Conservation (phyloP, 2,888 invertebrate species). For the Patella caerulea region DNA sequence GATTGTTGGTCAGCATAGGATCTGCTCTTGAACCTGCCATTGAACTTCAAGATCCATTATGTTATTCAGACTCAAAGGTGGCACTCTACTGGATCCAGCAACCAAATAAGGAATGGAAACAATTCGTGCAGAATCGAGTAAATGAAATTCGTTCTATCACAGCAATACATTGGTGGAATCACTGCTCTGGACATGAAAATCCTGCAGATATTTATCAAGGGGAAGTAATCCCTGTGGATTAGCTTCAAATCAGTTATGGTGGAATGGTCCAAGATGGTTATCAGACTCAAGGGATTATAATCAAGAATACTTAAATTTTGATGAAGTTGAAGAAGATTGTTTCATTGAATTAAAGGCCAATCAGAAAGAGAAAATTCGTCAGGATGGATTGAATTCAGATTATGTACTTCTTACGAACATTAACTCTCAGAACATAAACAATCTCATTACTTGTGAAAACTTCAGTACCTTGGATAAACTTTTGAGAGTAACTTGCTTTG, state of each 20-base stretch:
- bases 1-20: neutral
- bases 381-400: no score
- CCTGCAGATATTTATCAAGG: no score
- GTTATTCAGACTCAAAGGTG: conserved; percentile 1
- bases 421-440: no score
- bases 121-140: conserved; percentile 1
- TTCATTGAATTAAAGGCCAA: no score
- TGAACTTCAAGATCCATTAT: neutral
- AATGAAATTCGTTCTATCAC: neutral
- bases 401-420: no score
- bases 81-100: conserved; percentile 6
- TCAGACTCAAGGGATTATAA: neutral
- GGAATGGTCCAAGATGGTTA: neutral
- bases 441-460: no score
- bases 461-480: no score
- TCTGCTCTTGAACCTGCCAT: neutral
- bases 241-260: neutral
- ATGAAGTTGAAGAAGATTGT: no score
- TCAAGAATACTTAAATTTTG: no score
- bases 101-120: neutral
- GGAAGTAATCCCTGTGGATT: conserved; percentile 3
- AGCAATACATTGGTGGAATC: neutral
- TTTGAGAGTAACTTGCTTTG: no score
- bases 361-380: no score
- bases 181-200: neutral